These are phyloP conservation scores for Drosophila subpulchrella DNA, from an alignment of 1,140 invertebrate genomes.

Conservation along the genomic window DNA sequence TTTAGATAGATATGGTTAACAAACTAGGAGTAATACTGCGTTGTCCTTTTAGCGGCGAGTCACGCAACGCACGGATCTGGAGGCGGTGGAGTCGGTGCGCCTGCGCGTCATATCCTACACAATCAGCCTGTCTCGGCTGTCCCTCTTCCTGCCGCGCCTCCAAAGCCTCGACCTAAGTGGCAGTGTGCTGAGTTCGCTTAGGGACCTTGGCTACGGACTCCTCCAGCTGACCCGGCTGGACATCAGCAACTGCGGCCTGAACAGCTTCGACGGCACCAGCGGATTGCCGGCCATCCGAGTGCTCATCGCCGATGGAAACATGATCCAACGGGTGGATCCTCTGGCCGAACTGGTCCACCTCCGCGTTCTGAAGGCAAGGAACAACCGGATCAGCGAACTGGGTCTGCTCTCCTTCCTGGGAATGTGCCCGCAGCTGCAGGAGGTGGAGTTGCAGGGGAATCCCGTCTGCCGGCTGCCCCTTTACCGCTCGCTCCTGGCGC, in stretches of 20 bases:
- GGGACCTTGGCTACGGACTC: constrained; percentile 89
- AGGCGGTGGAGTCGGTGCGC: constrained; percentile 86
- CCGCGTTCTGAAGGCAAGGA: constrained; percentile 58
- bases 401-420: constrained; percentile 84
- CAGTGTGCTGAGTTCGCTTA: constrained; percentile 87
- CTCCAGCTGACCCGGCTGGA: constrained; percentile 87
- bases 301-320: constrained; percentile 87
- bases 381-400: constrained; percentile 84
- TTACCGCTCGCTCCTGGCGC: constrained; percentile 81
- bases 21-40: too few relatives aligned
- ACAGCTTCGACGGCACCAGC: constrained; percentile 88
- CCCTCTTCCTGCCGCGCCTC: constrained; percentile 87
- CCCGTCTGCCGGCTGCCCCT: constrained; percentile 75
- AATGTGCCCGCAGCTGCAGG: constrained; percentile 82
- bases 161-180: constrained; percentile 87
- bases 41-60: constrained; percentile 62
- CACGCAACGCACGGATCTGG: constrained; percentile 86
- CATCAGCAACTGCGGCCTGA: constrained; percentile 88
- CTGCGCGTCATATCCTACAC: constrained; percentile 87
- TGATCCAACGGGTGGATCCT: constrained; percentile 86
- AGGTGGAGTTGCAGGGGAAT: constrained; percentile 84
- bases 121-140: constrained; percentile 87
- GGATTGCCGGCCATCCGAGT: constrained; percentile 87
- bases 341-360: constrained; percentile 84
- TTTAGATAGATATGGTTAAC: too few relatives aligned